Evolutionary conservation across 1,140 invertebrate genomes (phyloP), one percentile per base, ranked within the genome.

Genomic region (Bombus superbus): DNA sequence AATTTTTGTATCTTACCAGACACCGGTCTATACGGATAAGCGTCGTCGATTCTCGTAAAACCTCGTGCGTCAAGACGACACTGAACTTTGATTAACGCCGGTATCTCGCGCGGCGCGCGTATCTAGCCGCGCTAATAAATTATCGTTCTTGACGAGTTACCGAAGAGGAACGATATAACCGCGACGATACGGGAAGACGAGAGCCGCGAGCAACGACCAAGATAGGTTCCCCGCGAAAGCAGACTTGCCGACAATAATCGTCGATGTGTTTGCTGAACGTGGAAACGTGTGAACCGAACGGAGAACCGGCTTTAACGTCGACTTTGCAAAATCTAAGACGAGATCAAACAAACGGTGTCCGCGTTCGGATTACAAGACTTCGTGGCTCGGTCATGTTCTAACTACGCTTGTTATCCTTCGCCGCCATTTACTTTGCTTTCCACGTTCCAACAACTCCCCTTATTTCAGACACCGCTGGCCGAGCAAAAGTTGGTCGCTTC

Each of bases 131-230:
- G 86, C 86, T 82, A 72, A 47, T 88, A 79, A 90, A 90, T 91
- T 84, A 90, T 88, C 89, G 82, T 77, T 80, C 86, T 88, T 88
- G 89, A 90, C 86, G 84, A 88, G 89, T 89, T 84, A 80, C 79
- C 83, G 38, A 80, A 72, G 59, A 9, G n/a, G 15, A 22, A 64
- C 0, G 28, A 22, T 62, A 6, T 76, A 40, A 22, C 28, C 28
- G 57, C 38, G 40, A 44, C 4, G 40, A 35, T 32, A n/a, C 42
- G 64, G 47, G 28, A 80, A 62, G 35, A 40, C 69, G 35, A 25
- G 66, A 38, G 10, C 32, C 10, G 68, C 38, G 42, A 28, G 62
- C 3, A 42, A 25, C 38, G 42, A 35, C 1, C 10, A 66, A 38
- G 42, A 42, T 42, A 28, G 18, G 28, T 28, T n/a, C 8, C 32